phyloP scores from a whole-genome alignment of 2,888 invertebrate genomes.

The Eucera pruinosa region DNA sequence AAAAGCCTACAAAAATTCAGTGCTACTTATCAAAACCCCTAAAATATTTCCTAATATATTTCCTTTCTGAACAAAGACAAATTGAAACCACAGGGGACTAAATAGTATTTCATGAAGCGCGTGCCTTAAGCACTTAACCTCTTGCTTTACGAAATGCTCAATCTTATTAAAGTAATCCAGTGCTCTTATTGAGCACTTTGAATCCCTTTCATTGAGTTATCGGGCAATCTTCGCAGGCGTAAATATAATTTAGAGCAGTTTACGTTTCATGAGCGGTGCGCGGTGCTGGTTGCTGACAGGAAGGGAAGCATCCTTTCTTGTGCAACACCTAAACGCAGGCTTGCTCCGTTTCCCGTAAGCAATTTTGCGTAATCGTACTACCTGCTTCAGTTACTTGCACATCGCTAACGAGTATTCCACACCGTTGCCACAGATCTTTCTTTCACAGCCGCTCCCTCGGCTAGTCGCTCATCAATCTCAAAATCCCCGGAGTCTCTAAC shows the following conservation, averaged over 20 bases:
- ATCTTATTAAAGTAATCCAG: no score
- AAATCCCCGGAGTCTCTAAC: no score
- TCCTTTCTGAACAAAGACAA: no score
- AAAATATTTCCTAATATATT: no score
- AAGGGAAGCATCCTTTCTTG: constrained; percentile 67
- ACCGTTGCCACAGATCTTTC: constrained; percentile 33
- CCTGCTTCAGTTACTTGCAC: constrained; percentile 44
- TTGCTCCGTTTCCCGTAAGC: constrained; percentile 79
- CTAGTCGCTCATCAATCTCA: not conserved
- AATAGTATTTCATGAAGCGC: no score
- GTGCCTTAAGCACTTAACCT: no score
- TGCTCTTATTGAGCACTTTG: no score
- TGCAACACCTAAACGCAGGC: constrained; percentile 67
- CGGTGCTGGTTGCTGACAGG: constrained; percentile 28
- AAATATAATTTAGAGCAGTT: constrained; percentile 3
- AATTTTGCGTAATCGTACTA: constrained; percentile 78
- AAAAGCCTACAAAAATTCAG: no score
- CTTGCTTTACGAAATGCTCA: no score
- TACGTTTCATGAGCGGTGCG: constrained; percentile 1
- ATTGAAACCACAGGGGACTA: no score
- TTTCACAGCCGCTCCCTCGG: constrained; percentile 19
- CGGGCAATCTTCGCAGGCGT: no score
- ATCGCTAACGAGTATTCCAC: constrained; percentile 59
- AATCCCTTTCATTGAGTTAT: not conserved
- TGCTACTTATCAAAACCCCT: no score